Conservation (phyloP, 2,888 invertebrate species). For the Tillus elongatus region DNA sequence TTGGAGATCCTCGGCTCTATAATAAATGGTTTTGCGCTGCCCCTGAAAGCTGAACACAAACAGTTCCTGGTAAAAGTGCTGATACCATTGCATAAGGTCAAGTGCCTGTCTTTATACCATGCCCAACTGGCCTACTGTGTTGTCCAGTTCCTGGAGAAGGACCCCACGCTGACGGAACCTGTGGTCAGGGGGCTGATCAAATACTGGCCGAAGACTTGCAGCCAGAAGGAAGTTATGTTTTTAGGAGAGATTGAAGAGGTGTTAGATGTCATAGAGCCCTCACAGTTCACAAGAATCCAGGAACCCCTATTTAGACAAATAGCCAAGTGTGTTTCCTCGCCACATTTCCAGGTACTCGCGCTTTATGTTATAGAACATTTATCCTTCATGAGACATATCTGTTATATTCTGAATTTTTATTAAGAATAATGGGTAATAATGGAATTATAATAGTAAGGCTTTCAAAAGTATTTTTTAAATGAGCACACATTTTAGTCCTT, state of each 20-base stretch:
- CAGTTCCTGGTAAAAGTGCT: constrained; percentile 90
- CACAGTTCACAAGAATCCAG: constrained; percentile 98
- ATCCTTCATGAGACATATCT: too few relatives aligned
- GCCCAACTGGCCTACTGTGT: constrained; percentile 98
- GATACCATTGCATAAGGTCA: constrained; percentile 86
- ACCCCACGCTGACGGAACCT: constrained; percentile 88
- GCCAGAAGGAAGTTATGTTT: constrained; percentile 99
- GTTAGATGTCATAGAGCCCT: constrained; percentile 98
- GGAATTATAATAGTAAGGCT: too few relatives aligned
- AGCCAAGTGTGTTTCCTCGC: constrained; percentile 98
- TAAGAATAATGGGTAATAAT: too few relatives aligned
- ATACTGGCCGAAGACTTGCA: constrained; percentile 98
- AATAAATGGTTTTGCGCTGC: constrained; percentile 97
- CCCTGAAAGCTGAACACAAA: constrained; percentile 97
- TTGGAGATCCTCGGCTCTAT: constrained; percentile 96
- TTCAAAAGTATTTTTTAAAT: too few relatives aligned
- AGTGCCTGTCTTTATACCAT: constrained; percentile 93
- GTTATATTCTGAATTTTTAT: too few relatives aligned
- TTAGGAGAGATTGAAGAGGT: constrained; percentile 99
- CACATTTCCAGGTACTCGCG: constrained; percentile 95
- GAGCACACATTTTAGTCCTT: too few relatives aligned
- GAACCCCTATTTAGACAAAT: constrained; percentile 97
- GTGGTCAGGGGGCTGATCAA: constrained; percentile 90
- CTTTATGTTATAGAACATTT: too few relatives aligned
- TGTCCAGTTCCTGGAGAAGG: constrained; percentile 91